These are phyloP conservation scores for Eueremaeus valkanovi DNA, from an alignment of 2,888 invertebrate genomes.

Conservation along the genomic window DNA sequence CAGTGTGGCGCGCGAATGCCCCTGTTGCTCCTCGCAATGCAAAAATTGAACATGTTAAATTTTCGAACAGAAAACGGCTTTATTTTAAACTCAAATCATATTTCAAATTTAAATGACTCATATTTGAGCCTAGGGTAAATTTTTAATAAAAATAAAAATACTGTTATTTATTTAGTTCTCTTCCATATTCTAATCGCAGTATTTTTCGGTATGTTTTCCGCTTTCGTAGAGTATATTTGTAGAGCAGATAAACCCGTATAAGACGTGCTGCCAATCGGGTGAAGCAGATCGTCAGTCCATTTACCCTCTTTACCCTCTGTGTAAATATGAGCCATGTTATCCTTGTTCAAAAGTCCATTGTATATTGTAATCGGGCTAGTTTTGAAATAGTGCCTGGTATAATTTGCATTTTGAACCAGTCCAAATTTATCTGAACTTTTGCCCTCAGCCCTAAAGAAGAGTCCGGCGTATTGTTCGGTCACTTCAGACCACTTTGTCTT, in stretches of 20 bases:
- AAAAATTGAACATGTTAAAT: no score
- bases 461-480: neutral
- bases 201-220: neutral
- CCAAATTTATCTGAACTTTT: neutral
- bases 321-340: neutral
- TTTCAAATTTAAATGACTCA: no score
- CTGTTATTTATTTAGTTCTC: neutral
- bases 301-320: neutral
- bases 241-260: neutral
- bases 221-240: neutral
- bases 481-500: neutral
- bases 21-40: no score
- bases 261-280: no score
- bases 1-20: no score
- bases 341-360: neutral
- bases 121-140: no score
- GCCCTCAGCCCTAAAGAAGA: neutral
- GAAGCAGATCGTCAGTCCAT: neutral
- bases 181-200: neutral
- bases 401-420: neutral
- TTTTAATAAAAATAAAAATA: no score
- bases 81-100: no score
- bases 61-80: no score
- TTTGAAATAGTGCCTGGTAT: no score
- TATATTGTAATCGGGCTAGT: neutral